Conservation (phyloP, 2,888 invertebrate species). For the Drosophila picticornis region DNA sequence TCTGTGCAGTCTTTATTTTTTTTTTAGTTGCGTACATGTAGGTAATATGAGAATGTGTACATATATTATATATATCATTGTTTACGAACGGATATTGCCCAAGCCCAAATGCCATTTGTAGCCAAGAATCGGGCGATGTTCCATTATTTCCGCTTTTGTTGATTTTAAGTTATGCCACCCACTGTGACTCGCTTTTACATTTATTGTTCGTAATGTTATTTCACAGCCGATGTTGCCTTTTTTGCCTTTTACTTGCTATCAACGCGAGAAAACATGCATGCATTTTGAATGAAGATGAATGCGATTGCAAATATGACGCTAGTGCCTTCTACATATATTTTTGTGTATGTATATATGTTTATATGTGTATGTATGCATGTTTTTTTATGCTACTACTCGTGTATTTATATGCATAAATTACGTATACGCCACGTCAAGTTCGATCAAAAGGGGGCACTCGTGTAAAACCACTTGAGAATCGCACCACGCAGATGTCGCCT, state of each 20-base stretch:
- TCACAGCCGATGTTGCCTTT: constrained; percentile 46
- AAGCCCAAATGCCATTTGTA: neutral
- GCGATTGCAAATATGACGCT: constrained; percentile 44
- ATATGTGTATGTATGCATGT: constrained; percentile 13
- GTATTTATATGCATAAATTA: constrained; percentile 69
- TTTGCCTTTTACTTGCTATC: constrained; percentile 36
- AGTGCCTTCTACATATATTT: constrained; percentile 10
- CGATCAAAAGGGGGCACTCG: constrained; percentile 64
- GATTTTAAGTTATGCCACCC: constrained; percentile 28
- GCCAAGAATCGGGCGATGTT: constrained; percentile 9
- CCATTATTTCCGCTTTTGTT: constrained; percentile 12
- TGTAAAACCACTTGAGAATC: constrained; percentile 67
- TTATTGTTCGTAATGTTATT: constrained; percentile 67
- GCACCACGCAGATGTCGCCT: constrained; percentile 28
- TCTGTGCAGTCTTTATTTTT: neutral
- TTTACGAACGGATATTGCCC: neutral
- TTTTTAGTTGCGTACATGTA: neutral
- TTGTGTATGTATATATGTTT: neutral
- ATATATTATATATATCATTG: neutral
- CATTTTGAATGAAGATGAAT: constrained; percentile 67
- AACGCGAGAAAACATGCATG: constrained; percentile 46
- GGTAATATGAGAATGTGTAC: too few relatives aligned
- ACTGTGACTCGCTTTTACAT: constrained; percentile 31
- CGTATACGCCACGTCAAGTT: constrained; percentile 69
- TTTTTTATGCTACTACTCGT: constrained; percentile 28